Evolutionary conservation across 2,888 invertebrate genomes (phyloP).

Genomic region (Dynastes hyllus): DNA sequence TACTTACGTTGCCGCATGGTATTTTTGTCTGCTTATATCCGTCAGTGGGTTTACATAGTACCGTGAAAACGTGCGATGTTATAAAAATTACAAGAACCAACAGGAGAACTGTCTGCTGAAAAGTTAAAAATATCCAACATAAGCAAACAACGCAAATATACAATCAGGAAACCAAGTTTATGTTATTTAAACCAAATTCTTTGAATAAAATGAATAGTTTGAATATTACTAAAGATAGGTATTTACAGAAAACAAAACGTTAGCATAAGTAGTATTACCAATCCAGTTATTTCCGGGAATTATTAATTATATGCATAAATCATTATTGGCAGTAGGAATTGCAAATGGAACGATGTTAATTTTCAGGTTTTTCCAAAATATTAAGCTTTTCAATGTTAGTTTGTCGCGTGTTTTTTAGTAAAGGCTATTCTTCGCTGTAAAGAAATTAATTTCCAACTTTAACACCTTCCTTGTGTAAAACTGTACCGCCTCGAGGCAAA

Average conservation of each 20-base stretch:
- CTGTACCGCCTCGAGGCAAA: neutral
- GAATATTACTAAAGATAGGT: too few relatives aligned
- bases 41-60: conserved; percentile 29
- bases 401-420: too few relatives aligned
- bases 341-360: too few relatives aligned
- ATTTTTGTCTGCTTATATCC: conserved; percentile 36
- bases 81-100: neutral
- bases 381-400: too few relatives aligned
- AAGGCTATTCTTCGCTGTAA: neutral
- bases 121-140: neutral
- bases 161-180: too few relatives aligned
- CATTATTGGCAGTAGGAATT: too few relatives aligned
- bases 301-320: too few relatives aligned
- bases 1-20: conserved; percentile 38
- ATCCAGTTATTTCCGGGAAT: neutral
- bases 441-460: conserved; percentile 1
- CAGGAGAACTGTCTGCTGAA: conserved; percentile 12
- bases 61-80: neutral
- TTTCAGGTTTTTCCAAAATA: too few relatives aligned
- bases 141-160: neutral
- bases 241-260: too few relatives aligned
- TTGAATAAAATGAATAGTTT: neutral
- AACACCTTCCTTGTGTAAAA: neutral
- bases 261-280: neutral
- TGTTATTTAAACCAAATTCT: neutral